Evolutionary conservation across 2,888 invertebrate genomes (phyloP).

Genomic region (Corythucha ciliata): DNA sequence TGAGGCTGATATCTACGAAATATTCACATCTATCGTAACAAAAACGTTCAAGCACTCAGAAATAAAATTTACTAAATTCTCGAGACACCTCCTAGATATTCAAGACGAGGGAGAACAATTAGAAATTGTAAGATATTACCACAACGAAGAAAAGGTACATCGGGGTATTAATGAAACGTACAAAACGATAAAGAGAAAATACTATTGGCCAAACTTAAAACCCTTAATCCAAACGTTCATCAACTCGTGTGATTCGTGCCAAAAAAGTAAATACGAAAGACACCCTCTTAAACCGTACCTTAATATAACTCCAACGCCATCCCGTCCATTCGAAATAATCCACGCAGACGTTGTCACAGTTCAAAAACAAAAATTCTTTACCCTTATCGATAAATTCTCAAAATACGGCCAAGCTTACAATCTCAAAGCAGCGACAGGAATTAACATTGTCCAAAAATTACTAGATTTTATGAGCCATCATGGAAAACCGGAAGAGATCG

Average conservation of each 20-base stretch:
- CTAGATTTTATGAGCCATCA: slow-evolving; percentile 17
- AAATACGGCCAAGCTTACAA: slow-evolving; percentile 14
- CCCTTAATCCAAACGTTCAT: slow-evolving; percentile 5
- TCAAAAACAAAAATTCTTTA: slow-evolving; percentile 16
- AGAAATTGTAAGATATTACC: slow-evolving; percentile 6
- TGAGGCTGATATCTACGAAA: no score
- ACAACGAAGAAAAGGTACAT: slow-evolving; percentile 1
- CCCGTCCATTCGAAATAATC: slow-evolving; percentile 12
- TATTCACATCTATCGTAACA: background rate
- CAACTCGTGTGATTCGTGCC: slow-evolving; percentile 14
- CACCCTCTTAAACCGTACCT: slow-evolving; percentile 15
- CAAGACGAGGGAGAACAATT: background rate
- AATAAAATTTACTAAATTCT: slow-evolving; percentile 11
- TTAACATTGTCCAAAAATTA: slow-evolving; percentile 14
- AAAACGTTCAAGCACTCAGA: background rate
- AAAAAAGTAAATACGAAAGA: slow-evolving; percentile 13
- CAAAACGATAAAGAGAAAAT: slow-evolving; percentile 15
- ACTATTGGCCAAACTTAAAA: slow-evolving; percentile 22
- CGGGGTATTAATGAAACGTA: slow-evolving; percentile 21
- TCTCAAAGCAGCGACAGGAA: background rate
- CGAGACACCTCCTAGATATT: slow-evolving; percentile 7
- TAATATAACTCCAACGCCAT: slow-evolving; percentile 3
- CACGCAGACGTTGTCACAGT: slow-evolving; percentile 14
- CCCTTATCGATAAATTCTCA: slow-evolving; percentile 16
- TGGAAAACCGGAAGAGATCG: slow-evolving; percentile 6